Percentiles rank a stretch among this genome's conserved stretches.
Conservation (phyloP, 2,888 invertebrate genomes). For the Cheilosia urbana region DNA sequence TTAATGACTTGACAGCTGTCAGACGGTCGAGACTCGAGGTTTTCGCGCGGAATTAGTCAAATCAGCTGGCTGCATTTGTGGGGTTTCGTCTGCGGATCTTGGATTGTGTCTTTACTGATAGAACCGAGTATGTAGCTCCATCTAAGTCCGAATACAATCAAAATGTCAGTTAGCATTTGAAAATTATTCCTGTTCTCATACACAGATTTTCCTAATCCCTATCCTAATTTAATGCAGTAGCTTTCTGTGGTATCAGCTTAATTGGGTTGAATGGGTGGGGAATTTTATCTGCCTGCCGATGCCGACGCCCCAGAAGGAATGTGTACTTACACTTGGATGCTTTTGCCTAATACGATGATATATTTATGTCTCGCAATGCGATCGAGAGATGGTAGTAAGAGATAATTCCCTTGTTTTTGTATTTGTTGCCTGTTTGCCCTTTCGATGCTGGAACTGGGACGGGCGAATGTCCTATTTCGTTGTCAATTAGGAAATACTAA, state of each 20-base stretch:
- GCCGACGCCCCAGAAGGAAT: background rate
- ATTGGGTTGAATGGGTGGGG: constrained; percentile 20
- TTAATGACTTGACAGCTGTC: constrained; percentile 19
- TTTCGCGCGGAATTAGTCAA: constrained; percentile 26
- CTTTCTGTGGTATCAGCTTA: constrained; percentile 45
- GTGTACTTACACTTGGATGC: constrained; percentile 15
- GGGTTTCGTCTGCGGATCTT: constrained; percentile 14
- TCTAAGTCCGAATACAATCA: constrained; percentile 12
- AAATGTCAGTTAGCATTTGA: constrained; percentile 32
- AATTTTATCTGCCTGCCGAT: background rate
- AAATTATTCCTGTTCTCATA: constrained; percentile 18
- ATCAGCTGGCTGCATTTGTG: constrained; percentile 37
- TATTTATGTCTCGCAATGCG: constrained; percentile 51
- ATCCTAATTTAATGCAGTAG: constrained; percentile 49
- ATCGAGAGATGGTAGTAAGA: constrained; percentile 13
- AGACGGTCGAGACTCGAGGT: background rate
- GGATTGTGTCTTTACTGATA: constrained; percentile 26
- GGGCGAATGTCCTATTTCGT: constrained; percentile 33
- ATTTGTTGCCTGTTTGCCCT: background rate
- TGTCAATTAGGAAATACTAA: constrained; percentile 67
- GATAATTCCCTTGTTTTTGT: constrained; percentile 40
- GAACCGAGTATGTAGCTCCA: constrained; percentile 11
- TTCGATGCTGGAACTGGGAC: background rate
- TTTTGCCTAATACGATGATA: constrained; percentile 46
- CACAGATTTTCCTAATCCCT: constrained; percentile 9